phyloP scores from a whole-genome alignment of 2,888 invertebrate genomes.

The Eupithecia exiguata region DNA sequence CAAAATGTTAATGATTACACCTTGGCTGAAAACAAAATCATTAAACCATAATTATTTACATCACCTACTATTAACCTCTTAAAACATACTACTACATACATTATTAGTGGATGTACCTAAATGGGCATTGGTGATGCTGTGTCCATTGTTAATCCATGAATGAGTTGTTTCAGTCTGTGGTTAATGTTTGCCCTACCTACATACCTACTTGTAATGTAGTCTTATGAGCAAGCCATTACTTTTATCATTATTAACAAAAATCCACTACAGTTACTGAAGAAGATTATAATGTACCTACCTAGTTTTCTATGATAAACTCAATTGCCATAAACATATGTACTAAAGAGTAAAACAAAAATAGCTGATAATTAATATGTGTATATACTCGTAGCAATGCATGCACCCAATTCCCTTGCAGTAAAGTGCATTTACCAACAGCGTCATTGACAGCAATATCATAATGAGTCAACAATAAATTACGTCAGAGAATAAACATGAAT shows the following conservation, averaged over 20 bases:
- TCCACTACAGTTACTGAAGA: not conserved
- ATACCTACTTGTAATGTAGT: not conserved
- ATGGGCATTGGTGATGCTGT: not conserved
- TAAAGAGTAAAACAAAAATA: not conserved
- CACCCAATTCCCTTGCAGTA: not conserved
- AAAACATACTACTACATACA: not conserved
- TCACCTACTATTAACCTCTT: not conserved
- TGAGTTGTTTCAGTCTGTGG: not conserved
- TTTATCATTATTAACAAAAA: not conserved
- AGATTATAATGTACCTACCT: not conserved
- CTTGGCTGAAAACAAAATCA: constrained; percentile 88
- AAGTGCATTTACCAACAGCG: not conserved
- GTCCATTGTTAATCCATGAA: not conserved
- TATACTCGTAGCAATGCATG: not conserved
- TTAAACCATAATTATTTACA: not conserved
- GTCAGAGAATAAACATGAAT: not conserved
- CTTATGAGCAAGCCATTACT: not conserved
- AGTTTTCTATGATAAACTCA: not conserved
- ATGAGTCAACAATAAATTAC: not conserved
- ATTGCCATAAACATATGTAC: not conserved
- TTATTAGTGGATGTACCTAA: not conserved
- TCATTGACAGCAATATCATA: not conserved
- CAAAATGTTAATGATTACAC: constrained; percentile 93
- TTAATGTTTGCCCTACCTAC: not conserved
- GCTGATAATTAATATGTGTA: not conserved